Evolutionary conservation across 1,140 invertebrate species (phyloP).

Genomic region (Andrena cerasifolii): DNA sequence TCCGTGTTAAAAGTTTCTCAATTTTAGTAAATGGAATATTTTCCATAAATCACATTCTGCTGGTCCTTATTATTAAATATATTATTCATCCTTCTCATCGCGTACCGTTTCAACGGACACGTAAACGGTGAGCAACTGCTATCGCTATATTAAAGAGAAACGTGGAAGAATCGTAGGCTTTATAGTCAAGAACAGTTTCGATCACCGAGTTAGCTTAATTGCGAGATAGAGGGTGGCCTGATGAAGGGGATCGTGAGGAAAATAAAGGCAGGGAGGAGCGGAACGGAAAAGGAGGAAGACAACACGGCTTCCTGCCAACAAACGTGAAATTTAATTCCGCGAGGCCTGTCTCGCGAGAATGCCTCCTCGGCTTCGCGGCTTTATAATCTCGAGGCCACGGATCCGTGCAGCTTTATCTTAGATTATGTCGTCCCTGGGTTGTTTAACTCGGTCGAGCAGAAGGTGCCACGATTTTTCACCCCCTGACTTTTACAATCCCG

Average conservation of each 20-base stretch:
- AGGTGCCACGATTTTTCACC: slow-evolving; percentile 14
- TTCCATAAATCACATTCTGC: too few relatives aligned
- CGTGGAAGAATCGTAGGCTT: too few relatives aligned
- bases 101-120: too few relatives aligned
- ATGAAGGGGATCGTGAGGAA: background rate
- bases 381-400: slow-evolving; percentile 1
- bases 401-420: slow-evolving; percentile 16
- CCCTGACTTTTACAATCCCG: slow-evolving; percentile 25
- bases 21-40: too few relatives aligned
- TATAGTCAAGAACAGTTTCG: too few relatives aligned
- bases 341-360: background rate
- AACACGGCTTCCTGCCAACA: background rate
- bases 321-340: slow-evolving; percentile 20
- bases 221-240: background rate
- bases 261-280: background rate
- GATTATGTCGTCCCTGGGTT: slow-evolving; percentile 10
- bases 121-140: too few relatives aligned
- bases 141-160: too few relatives aligned
- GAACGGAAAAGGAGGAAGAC: too few relatives aligned
- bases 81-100: too few relatives aligned
- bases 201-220: background rate
- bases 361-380: background rate
- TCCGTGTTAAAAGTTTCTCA: too few relatives aligned
- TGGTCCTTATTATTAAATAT: too few relatives aligned
- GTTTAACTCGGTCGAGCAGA: slow-evolving; percentile 6